Conservation (phyloP, 1,140 invertebrate species). For the Diachasmimorpha longicaudata region DNA sequence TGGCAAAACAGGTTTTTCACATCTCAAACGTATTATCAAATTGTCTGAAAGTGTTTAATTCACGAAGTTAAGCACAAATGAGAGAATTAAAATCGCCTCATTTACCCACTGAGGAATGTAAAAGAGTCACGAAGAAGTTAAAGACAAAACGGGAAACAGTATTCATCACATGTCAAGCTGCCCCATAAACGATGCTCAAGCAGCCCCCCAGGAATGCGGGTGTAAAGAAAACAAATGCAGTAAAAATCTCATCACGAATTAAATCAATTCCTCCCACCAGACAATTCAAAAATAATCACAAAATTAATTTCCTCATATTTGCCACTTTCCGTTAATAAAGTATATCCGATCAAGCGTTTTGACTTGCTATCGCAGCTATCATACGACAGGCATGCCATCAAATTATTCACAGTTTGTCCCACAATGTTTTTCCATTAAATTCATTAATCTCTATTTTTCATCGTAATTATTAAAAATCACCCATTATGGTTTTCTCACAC, state of each 20-base stretch:
- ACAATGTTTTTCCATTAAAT: not conserved
- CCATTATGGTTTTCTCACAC: not conserved
- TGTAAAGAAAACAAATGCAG: no score
- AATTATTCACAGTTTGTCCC: not conserved
- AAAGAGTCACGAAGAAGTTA: not conserved
- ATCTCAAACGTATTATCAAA: not conserved
- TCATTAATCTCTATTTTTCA: not conserved
- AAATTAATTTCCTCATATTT: not conserved
- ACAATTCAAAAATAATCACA: no score
- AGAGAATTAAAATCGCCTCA: not conserved
- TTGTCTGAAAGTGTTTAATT: not conserved
- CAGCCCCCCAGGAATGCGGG: no score
- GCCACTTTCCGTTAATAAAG: not conserved
- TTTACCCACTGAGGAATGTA: not conserved
- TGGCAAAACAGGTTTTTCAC: slow-evolving; percentile 20
- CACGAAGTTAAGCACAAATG: not conserved
- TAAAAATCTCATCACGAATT: no score
- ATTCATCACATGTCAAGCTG: not conserved
- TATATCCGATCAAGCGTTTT: not conserved
- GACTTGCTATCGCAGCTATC: not conserved
- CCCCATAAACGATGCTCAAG: not conserved
- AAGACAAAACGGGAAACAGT: not conserved
- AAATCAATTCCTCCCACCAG: no score
- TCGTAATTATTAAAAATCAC: slow-evolving; percentile 5
- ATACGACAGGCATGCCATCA: not conserved